phyloP scores from a whole-genome alignment of 2,113 vertebrate species.

The Pollachius pollachius region DNA sequence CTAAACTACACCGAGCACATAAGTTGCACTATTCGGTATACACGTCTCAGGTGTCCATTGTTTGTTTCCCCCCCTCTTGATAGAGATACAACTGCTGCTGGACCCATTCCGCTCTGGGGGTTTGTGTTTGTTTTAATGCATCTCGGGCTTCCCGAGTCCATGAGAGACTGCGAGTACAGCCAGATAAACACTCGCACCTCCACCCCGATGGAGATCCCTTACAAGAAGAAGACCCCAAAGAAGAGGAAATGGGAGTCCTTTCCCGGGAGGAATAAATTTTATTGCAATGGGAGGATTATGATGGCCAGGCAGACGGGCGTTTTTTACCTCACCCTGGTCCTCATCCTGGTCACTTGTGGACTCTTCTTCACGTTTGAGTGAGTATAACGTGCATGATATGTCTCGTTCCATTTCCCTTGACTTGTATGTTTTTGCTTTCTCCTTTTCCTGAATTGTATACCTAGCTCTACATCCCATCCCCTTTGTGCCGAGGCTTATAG shows the following conservation, averaged over 20 bases:
- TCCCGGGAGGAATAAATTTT: slow-evolving; percentile 96
- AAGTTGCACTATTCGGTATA: no score
- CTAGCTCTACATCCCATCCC: not conserved
- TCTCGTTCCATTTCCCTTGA: not conserved
- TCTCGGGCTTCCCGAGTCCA: slow-evolving; percentile 92
- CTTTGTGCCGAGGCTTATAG: not conserved
- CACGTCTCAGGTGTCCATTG: no score
- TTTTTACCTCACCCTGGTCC: slow-evolving; percentile 95
- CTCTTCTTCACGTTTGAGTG: slow-evolving; percentile 99
- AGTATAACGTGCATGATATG: slow-evolving; percentile 66
- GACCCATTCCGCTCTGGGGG: slow-evolving; percentile 42
- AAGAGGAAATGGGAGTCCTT: slow-evolving; percentile 95
- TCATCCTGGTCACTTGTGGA: slow-evolving; percentile 95
- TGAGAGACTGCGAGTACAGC: slow-evolving; percentile 97
- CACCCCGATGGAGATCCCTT: slow-evolving; percentile 95
- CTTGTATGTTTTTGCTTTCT: not conserved
- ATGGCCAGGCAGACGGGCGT: slow-evolving; percentile 98
- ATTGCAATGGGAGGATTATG: slow-evolving; percentile 97
- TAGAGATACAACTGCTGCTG: slow-evolving; percentile 48
- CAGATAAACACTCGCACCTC: slow-evolving; percentile 95
- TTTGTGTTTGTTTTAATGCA: slow-evolving; percentile 75
- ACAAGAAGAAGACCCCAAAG: slow-evolving; percentile 85
- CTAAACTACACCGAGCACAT: no score
- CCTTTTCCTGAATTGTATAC: no score
- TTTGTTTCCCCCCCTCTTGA: slow-evolving; percentile 20